Evolutionary conservation across 2,113 vertebrate species (phyloP), one percentile per base, ranked within the genome.

Genomic region (Spea bombifrons): DNA sequence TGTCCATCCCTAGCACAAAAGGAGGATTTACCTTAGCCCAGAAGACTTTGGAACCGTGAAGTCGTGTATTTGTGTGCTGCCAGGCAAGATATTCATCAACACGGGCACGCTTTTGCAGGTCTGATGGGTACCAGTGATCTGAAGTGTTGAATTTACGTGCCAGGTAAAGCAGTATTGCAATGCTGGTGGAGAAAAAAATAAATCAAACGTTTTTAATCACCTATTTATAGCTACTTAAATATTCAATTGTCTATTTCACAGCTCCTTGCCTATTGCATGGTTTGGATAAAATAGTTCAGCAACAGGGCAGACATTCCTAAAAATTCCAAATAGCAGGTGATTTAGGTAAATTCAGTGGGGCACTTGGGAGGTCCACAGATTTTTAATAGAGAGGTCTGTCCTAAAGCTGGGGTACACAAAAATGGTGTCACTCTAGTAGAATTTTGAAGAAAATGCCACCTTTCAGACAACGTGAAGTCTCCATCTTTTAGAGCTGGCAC

Each of bases 401-500:
- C 30, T 30, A 30, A 30, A 30, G 30, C 30, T 30, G 30, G 30
- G 30, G 30, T 30, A 30, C 30, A 30, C 30, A 30, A 30, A 30
- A 30, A 30, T 1, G 30, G 30, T 30, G 2, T 30, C 30, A 1
- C 30, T 30, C 30, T 30, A 30, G 30, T 30, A 30, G 1, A 30
- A 30, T 30, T 30, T 30, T 30, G 50, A 52, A 52, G 9, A 52
- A 52, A 52, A 52, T 43, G 43, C 83, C 86, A 98, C 96, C 96
- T 96, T 75, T 99, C 95, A 0, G 93, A 91, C 73, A 97, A 85
- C 49, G 91, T 83, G 78, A 96, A 99, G 82, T 90, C 88, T 59
- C 93, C 95, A 0, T 98, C 95, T 85, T 92, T 95, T 82, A 99
- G 85, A 1, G 94, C 92, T 0, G 94, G 95, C 52, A 94, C 87